A percentile compares a stretch with the other conserved stretches of the same genome.
phyloP scores from a whole-genome alignment of 2,797 vertebrate species.

The Pelochelys cantorii region DNA sequence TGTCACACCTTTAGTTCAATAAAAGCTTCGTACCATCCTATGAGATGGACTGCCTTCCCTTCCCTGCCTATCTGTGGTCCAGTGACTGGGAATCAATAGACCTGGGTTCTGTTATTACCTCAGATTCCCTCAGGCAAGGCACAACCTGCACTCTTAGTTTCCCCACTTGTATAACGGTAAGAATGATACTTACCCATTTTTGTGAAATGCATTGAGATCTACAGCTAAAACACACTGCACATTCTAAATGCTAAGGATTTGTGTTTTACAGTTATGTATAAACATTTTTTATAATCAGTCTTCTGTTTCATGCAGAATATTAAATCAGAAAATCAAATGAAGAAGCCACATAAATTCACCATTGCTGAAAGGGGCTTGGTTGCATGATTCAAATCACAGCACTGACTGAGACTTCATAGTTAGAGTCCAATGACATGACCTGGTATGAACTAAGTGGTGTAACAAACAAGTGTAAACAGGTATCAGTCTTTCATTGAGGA shows the following conservation, averaged over 20 bases:
- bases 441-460: neutral
- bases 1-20: neutral
- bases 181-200: neutral
- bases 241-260: neutral
- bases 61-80: neutral
- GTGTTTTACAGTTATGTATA: neutral
- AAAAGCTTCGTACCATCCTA: neutral
- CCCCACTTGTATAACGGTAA: fast-evolving
- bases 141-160: neutral
- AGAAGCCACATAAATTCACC: neutral
- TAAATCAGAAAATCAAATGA: neutral
- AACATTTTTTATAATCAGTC: neutral
- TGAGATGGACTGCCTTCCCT: neutral
- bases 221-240: neutral
- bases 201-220: neutral
- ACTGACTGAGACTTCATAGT: neutral
- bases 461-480: neutral
- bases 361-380: neutral
- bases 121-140: neutral
- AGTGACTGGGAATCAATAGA: neutral
- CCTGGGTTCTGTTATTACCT: neutral
- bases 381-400: neutral
- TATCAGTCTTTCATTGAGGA: neutral
- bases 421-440: neutral
- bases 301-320: neutral